Conservation (phyloP, 2,888 invertebrate species). For the Polydesmus complanatus region DNA sequence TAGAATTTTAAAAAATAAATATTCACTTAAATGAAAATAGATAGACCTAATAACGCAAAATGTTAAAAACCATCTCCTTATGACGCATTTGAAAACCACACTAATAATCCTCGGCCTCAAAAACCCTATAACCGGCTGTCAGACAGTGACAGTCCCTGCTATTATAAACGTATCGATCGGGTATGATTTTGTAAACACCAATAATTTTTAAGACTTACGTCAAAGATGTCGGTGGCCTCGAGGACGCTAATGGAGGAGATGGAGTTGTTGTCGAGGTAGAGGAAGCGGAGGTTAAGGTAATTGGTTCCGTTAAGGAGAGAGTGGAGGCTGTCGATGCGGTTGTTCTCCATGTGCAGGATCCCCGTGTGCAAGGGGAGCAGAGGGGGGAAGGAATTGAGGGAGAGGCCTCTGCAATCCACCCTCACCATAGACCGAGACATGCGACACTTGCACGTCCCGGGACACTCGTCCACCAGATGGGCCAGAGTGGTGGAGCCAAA, state of each 20-base stretch:
- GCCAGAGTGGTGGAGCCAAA: slow-evolving; percentile 1
- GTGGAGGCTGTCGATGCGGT: slow-evolving; percentile 3
- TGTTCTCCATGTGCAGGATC: slow-evolving; percentile 7
- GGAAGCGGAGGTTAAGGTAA: slow-evolving; percentile 3
- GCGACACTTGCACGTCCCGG: not conserved
- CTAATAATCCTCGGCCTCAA: no score
- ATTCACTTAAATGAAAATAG: no score
- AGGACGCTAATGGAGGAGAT: slow-evolving; percentile 4
- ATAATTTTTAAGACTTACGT: no score
- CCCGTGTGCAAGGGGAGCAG: not conserved
- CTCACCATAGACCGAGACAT: not conserved
- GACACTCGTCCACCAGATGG: slow-evolving; percentile 6
- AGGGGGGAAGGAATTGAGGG: not conserved
- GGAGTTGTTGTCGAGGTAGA: slow-evolving; percentile 9
- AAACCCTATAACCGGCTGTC: no score
- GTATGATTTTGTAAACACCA: no score
- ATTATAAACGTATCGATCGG: no score
- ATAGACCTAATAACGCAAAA: no score
- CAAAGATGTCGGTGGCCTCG: slow-evolving; percentile 6
- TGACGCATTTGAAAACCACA: no score
- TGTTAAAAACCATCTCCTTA: no score
- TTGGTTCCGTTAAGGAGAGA: slow-evolving; percentile 2
- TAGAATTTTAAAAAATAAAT: no score
- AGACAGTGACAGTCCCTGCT: no score
- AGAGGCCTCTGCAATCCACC: not conserved